Evolutionary conservation across 2,888 invertebrate species (phyloP), one percentile per base, ranked within the genome.

Genomic region (Eristalinus sepulchralis): DNA sequence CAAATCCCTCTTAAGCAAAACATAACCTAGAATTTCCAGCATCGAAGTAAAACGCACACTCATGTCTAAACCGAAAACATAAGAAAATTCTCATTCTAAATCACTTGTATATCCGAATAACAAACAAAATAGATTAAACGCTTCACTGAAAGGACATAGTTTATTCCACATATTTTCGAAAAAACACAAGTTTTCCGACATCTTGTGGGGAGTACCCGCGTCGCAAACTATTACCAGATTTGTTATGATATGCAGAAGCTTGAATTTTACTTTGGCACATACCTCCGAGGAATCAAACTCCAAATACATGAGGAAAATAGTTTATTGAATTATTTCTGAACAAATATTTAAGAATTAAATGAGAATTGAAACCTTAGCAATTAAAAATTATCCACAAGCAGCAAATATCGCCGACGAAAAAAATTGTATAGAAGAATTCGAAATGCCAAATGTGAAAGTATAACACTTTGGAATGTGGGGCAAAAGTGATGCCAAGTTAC

Each of bases 201-300:
- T 79, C 72, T 79, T 79, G 64, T 34, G 59, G 10, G 60, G 31
- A 10, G 24, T 53, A 53, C 70, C 31, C 76, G 59, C 59, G 67
- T 59, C 75, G 36, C 59, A 33, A 13, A 31, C 57, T 22, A 57
- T 4, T 22, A 57, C 17, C 47, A 17, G 47, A 47, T 17, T 47
- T 47, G 47, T n/a, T 17, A 47, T 47, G 17, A 17, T 17, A 17
- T 47, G 8, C 17, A 17, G 47, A 17, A 6, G 8, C 4, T 17
- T 5, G 47, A 17, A 3, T 47, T 20, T 57, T 27, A 39, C 53
- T 71, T 66, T 71, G 75, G 64, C 66, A 84, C 83, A 75, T 75
- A 84, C 83, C 83, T 84, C 83, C 36, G 63, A 39, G 9, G 47
- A 53, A 76, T 53, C 33, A 6, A 60, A 53, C 20, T 60, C 39